Percentiles rank a stretch among this genome's conserved stretches.
These are phyloP conservation scores for Dipodomys merriami DNA, from an alignment of 2,113 vertebrate species.

Conservation along the genomic window DNA sequence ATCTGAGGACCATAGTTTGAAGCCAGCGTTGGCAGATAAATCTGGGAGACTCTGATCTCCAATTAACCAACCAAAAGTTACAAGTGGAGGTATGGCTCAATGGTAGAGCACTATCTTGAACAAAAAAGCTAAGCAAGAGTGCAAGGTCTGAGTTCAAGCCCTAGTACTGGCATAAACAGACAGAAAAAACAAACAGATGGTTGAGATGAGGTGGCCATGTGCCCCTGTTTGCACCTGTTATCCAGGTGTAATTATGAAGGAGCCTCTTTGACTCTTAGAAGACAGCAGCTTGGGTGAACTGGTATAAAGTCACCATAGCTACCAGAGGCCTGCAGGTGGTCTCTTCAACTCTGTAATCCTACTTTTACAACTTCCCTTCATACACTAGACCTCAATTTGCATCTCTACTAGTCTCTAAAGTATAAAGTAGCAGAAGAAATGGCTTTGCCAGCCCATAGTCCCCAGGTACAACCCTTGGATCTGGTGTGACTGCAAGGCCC, in stretches of 20 bases:
- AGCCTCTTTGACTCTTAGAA: neutral
- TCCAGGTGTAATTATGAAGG: neutral
- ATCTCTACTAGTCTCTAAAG: neutral
- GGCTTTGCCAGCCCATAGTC: neutral
- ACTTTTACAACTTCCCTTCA: neutral
- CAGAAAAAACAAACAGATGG: neutral
- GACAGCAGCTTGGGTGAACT: neutral
- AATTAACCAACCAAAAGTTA: too few relatives aligned
- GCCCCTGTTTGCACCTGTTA: neutral
- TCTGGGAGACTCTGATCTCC: too few relatives aligned
- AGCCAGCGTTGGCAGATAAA: too few relatives aligned
- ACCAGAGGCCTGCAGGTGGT: neutral
- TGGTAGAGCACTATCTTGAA: too few relatives aligned
- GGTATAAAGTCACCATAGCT: rapidly evolving
- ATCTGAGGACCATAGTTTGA: too few relatives aligned
- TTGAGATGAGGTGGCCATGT: neutral
- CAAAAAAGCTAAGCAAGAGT: too few relatives aligned
- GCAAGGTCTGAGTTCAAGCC: too few relatives aligned
- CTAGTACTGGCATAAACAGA: too few relatives aligned
- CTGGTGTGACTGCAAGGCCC: neutral
- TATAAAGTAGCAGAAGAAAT: neutral
- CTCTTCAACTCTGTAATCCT: neutral
- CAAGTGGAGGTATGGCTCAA: too few relatives aligned
- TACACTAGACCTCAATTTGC: neutral
- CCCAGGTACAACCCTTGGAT: neutral